Conservation (phyloP, 2,113 vertebrate species). For the Herpailurus yagouaroundi region DNA sequence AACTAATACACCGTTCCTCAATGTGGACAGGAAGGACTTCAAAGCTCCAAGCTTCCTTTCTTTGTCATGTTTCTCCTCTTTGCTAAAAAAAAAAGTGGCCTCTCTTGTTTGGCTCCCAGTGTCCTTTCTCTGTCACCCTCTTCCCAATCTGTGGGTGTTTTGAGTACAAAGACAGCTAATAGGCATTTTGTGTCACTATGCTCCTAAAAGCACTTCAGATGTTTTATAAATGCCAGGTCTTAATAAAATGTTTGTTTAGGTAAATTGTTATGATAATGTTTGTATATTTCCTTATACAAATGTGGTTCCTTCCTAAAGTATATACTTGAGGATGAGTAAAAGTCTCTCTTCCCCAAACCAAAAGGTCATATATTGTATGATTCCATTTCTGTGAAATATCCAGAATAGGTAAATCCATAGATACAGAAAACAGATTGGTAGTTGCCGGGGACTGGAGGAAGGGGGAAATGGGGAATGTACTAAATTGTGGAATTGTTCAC, state of each 20-base stretch:
- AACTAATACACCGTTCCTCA: not conserved
- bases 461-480: not conserved
- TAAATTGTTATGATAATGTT: not conserved
- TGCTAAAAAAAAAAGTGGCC: not conserved
- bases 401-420: not conserved
- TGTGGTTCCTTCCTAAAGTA: not conserved
- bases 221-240: not conserved
- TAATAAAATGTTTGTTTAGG: conserved; percentile 14
- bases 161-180: not conserved
- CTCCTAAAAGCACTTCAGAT: not conserved
- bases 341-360: not conserved
- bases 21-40: not conserved
- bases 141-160: not conserved
- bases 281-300: not conserved
- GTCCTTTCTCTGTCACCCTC: not conserved
- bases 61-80: not conserved
- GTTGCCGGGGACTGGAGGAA: not conserved
- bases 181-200: not conserved
- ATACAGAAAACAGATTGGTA: not conserved
- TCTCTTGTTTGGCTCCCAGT: not conserved
- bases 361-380: not conserved
- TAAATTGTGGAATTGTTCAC: not conserved
- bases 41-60: not conserved
- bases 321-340: not conserved
- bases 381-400: conserved; percentile 12